Conservation (phyloP, 2,797 vertebrate genomes). For the Apogon talboti region DNA sequence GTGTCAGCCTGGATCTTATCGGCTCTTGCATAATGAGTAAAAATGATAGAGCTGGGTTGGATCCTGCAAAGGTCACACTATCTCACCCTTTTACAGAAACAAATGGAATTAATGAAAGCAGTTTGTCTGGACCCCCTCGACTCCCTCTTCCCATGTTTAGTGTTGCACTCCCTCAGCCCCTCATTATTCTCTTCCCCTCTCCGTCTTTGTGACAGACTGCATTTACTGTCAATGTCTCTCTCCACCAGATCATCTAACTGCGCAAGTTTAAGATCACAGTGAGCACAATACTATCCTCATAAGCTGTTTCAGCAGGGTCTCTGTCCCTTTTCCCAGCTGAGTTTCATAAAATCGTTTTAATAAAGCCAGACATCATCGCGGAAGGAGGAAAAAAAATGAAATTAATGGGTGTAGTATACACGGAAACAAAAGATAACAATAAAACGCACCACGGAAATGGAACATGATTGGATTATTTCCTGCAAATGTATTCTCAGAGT, state of each 20-base stretch:
- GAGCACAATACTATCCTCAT: conserved; percentile 48
- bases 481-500: conserved; percentile 57
- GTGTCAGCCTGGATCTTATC: conserved; percentile 85
- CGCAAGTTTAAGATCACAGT: conserved; percentile 45
- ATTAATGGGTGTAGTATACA: conserved; percentile 62
- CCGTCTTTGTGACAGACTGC: conserved; percentile 30
- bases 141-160: conserved; percentile 17
- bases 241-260: conserved; percentile 33
- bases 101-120: conserved; percentile 89
- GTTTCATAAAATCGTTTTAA: conserved; percentile 75
- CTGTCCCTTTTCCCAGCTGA: conserved; percentile 48
- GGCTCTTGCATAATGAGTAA: conserved; percentile 91
- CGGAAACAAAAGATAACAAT: conserved; percentile 69
- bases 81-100: conserved; percentile 90
- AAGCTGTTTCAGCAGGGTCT: conserved; percentile 60
- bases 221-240: conserved; percentile 35
- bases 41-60: conserved; percentile 88
- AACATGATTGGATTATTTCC: conserved; percentile 73
- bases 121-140: conserved; percentile 75
- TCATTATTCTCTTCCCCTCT: conserved; percentile 48
- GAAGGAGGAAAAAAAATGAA: conserved; percentile 33
- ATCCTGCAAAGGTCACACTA: conserved; percentile 90
- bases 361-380: conserved; percentile 65
- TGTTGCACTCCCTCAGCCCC: conserved; percentile 41
- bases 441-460: conserved; percentile 61